phyloP scores from a whole-genome alignment of 2,797 vertebrate genomes.

The Toxotes lorentzi region DNA sequence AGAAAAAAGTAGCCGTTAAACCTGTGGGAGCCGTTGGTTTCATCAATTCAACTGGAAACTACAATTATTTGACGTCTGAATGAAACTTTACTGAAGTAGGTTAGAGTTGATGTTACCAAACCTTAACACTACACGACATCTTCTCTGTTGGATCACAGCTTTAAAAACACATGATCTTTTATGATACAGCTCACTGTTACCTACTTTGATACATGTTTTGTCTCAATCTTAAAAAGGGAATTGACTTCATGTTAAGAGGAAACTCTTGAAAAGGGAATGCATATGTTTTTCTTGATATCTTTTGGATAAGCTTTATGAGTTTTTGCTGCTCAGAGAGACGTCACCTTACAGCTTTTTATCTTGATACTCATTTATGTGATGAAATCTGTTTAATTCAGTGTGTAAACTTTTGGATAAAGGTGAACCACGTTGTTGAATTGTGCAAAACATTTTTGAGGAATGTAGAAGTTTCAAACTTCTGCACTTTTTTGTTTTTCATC shows the following conservation, averaged over 20 bases:
- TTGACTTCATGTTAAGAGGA: neutral
- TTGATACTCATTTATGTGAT: neutral
- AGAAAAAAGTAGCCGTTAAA: neutral
- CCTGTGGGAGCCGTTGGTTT: neutral
- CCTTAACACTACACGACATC: neutral
- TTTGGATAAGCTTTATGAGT: neutral
- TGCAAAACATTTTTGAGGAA: neutral
- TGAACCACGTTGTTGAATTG: neutral
- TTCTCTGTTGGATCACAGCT: conserved; percentile 1
- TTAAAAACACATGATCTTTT: neutral
- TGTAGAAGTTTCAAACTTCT: conserved; percentile 25
- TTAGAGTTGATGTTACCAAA: neutral
- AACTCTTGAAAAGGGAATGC: conserved; percentile 2
- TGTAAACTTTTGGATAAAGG: neutral
- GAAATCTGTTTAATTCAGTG: neutral
- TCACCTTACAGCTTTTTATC: neutral
- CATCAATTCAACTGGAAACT: too few relatives aligned
- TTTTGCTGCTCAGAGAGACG: conserved; percentile 2
- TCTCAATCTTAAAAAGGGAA: conserved; percentile 21
- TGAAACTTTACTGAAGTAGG: neutral
- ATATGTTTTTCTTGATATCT: neutral
- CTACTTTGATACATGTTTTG: conserved; percentile 6
- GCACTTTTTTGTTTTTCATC: neutral
- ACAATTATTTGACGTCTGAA: neutral
- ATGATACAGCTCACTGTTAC: neutral